Percentiles rank a stretch among this genome's conserved stretches.
phyloP scores from a whole-genome alignment of 2,797 vertebrate genomes.

The Falco berigora region DNA sequence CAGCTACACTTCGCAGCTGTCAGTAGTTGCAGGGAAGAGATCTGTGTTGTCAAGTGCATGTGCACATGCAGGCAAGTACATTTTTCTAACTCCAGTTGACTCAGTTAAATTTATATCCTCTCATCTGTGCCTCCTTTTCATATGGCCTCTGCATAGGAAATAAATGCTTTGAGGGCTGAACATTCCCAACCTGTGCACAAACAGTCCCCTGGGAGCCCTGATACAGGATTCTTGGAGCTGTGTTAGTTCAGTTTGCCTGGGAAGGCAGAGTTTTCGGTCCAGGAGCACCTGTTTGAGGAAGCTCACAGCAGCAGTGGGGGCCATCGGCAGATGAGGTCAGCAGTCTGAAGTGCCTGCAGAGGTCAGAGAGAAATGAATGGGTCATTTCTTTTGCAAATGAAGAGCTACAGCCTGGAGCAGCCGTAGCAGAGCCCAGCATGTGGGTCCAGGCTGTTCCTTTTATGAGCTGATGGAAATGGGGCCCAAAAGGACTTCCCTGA shows the following conservation, averaged over 20 bases:
- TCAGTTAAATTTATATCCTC: background rate
- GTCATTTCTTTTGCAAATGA: constrained; percentile 65
- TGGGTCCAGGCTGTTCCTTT: constrained; percentile 48
- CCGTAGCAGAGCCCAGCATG: constrained; percentile 45
- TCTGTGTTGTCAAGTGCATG: background rate
- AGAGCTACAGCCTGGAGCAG: constrained; percentile 34
- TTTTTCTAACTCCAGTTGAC: background rate
- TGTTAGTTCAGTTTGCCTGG: background rate
- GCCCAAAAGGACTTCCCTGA: background rate
- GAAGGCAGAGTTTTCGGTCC: background rate
- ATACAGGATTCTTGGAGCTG: background rate
- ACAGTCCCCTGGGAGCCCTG: background rate
- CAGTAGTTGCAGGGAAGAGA: background rate
- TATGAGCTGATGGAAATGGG: constrained; percentile 42
- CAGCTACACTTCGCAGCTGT: background rate
- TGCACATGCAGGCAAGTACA: background rate
- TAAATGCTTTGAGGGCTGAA: background rate
- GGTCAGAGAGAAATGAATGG: constrained; percentile 30
- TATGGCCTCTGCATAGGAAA: background rate
- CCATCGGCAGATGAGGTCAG: background rate
- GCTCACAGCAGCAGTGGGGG: background rate
- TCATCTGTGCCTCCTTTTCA: background rate
- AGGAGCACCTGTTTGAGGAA: constrained; percentile 12
- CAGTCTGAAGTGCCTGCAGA: constrained; percentile 14
- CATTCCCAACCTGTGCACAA: background rate